Base-by-base conservation (phyloP, 2,797 vertebrate genomes). In the Macropodus opercularis region DNA sequence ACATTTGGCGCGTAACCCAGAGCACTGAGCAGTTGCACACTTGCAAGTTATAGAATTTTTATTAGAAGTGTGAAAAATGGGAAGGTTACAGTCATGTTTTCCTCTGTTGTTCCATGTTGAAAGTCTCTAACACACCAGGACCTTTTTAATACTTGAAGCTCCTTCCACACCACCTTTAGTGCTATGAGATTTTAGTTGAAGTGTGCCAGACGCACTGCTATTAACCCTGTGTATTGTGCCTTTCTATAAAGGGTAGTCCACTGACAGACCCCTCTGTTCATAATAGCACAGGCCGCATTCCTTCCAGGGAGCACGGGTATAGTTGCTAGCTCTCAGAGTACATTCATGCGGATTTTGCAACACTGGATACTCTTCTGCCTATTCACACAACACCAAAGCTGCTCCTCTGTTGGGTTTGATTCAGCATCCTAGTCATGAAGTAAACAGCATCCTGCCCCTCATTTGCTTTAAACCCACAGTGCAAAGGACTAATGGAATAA, bases 151-250 rank as follows among this genome's bases (percentile, higher is more conserved):
- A 77, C 80, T 70, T 43, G 46, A 80, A n/a, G 65, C 49, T 55
- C 29, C 58, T 63, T 44, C 11, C 3, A 32, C 60, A 69, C 87
- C 87, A 88, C 89, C 87, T 87, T 86, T 79, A 63, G 81, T 42
- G 78, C 42, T 67, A 72, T 79, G 78, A 70, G 67, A 62, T 76
- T 75, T 69, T 52, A 72, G 71, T 29, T 24, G 76, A 85, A 74
- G 82, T 89, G 89, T 91, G 88, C 85, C 87, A 84, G 57, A 76
- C 79, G 66, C 54, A 35, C 73, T 24, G 78, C 82, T 72, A 85
- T 91, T 90, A 91, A 89, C 87, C 84, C 74, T 69, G 60, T 26
- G 34, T 69, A 86, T 82, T 88, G 79, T 90, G 77, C 36, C 61
- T 71, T 70, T 84, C 43, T 64, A 56, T 77, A 76, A 88, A 82